phyloP scores from a whole-genome alignment of 1,140 invertebrate genomes.

The Trinorchestia longiramus region DNA sequence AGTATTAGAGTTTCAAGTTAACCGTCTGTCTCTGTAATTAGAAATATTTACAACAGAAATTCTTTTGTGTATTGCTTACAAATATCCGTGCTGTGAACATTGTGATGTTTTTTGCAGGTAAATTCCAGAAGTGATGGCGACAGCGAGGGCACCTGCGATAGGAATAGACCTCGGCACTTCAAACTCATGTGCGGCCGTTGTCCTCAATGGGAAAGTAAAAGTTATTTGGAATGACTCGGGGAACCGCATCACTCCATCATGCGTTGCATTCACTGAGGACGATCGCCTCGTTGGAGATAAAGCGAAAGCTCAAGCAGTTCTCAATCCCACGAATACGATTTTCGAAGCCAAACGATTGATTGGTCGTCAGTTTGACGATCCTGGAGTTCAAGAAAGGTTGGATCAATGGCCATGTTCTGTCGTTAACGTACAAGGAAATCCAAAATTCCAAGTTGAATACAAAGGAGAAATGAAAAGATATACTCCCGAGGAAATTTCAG shows the following conservation, averaged over 20 bases:
- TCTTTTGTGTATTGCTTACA: too few species aligned
- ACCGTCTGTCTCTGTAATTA: too few species aligned
- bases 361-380: neutral
- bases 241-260: constrained; percentile 93
- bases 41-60: too few species aligned
- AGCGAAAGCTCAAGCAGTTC: neutral
- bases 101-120: too few species aligned
- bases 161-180: constrained; percentile 98
- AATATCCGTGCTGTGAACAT: too few species aligned
- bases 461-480: neutral
- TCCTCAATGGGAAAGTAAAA: constrained; percentile 95
- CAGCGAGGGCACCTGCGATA: constrained; percentile 74
- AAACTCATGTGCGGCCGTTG: constrained; percentile 95
- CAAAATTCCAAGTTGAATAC: neutral
- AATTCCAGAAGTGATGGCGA: too few species aligned
- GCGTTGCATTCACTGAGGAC: constrained; percentile 85
- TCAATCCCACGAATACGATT: neutral
- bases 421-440: neutral
- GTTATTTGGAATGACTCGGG: constrained; percentile 96
- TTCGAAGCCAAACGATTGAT: neutral
- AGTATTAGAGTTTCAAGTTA: too few species aligned
- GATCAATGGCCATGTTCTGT: neutral
- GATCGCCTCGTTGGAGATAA: neutral
- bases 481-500: constrained; percentile 1
- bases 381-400: neutral